These are phyloP conservation scores for Grantiella picta DNA, from an alignment of 2,113 vertebrate genomes.

Conservation along the genomic window DNA sequence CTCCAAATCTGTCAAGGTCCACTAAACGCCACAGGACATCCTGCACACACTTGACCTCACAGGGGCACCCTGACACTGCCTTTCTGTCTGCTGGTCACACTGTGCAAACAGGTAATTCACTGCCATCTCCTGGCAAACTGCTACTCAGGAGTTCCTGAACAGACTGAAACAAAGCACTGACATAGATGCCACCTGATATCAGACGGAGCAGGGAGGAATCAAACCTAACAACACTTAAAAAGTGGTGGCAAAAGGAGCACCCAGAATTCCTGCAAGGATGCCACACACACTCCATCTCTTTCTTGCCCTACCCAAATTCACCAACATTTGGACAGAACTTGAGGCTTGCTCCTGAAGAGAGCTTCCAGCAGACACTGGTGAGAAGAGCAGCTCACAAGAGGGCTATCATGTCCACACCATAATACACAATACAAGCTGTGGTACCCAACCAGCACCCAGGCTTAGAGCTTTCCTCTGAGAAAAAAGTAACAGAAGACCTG, in stretches of 20 bases:
- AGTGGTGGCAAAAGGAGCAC: not conserved
- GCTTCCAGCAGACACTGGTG: not conserved
- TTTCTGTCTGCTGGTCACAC: not conserved
- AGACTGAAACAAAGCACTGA: not conserved
- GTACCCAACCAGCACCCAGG: not conserved
- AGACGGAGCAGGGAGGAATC: rapidly evolving
- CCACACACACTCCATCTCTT: not conserved
- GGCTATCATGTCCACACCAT: rapidly evolving
- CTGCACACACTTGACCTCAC: not conserved
- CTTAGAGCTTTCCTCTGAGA: not conserved
- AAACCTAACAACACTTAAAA: not conserved
- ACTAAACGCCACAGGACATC: not conserved
- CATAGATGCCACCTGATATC: rapidly evolving
- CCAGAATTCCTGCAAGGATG: not conserved
- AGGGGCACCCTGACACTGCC: not conserved
- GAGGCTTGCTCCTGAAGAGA: not conserved
- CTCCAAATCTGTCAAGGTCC: not conserved
- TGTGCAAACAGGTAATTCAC: not conserved
- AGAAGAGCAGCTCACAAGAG: not conserved
- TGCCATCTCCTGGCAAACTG: slow-evolving; percentile 25
- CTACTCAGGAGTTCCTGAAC: not conserved
- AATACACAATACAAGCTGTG: not conserved
- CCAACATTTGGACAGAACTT: not conserved
- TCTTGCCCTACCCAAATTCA: not conserved
- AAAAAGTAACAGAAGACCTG: not conserved